Base-by-base conservation (phyloP, 2,888 invertebrate species). In the Agriopis marginaria region DNA sequence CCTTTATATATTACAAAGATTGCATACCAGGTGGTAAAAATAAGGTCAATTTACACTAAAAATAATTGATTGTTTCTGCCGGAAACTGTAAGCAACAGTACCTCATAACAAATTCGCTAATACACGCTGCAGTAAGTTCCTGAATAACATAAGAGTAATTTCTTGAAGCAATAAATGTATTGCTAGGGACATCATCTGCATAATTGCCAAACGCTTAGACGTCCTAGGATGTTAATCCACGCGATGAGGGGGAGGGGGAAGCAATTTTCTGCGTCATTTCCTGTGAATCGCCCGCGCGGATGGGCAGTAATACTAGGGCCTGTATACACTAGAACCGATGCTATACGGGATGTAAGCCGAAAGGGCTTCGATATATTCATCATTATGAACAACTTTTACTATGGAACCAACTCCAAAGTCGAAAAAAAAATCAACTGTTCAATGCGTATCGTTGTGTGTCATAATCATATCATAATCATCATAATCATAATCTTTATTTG, bases 211-310 rank as follows among this genome's bases (percentile, higher is more conserved):
- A 88, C 89, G 88, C 90, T 88, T 88, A 91, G 86, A 88, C 88
- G 87, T 90, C 86, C 87, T 88, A 90, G 92, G 92, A 93, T 92
- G 93, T 93, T 91, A 89, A 91, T 92, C 91, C 92, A 92, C 86
- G 89, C 90, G 90, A 63, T 66, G 62, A 89, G 89, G 86, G 32
- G 86, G 86, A 87, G 86, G 32, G 86, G 86, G 87, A 87, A 83
- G 90, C 93, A 94, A 94, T 94, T 94, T 94, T 94, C 93, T 89
- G 90, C 91, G 90, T 92, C 93, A 93, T 94, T 93, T 93, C 93
- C 93, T 88, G 78, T 70, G 84, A 89, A 88, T 87, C 89, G 91
- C 86, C 87, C 89, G 85, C 85, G 85, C 84, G 81, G 84, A 85
- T 85, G 82, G 84, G 74, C 79, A 86, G 42, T 6, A 5, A 53